A percentile compares a stretch with the other conserved stretches of the same genome.
These are phyloP conservation scores for Galaxea fascicularis DNA, from an alignment of 92 coral and sea anemone genomes.

Conservation along the genomic window DNA sequence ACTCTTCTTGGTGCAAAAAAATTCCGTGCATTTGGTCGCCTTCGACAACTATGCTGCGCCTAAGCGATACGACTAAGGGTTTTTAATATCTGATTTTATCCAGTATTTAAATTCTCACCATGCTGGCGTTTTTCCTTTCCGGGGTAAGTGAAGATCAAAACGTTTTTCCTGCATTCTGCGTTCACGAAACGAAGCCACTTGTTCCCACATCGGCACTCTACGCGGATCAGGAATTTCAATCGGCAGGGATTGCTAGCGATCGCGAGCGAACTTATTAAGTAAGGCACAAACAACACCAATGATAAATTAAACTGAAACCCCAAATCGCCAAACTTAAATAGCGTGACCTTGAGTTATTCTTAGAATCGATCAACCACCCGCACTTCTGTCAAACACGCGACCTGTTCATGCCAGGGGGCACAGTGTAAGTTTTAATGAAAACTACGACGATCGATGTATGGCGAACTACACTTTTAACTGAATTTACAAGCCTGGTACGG, in stretches of 20 bases:
- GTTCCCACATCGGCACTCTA: conserved; percentile 9
- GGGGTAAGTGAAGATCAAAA: conserved; percentile 4
- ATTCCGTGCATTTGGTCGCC: not conserved
- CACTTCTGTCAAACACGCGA: conserved; percentile 56
- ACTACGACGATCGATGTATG: not conserved
- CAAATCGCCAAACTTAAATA: conserved; percentile 14
- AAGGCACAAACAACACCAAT: not conserved
- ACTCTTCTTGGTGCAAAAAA: not conserved
- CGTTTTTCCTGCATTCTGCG: conserved; percentile 31
- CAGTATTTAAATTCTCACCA: conserved; percentile 22
- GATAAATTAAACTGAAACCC: conserved; percentile 28
- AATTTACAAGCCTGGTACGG: not conserved
- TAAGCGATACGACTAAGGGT: not conserved
- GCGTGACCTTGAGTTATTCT: conserved; percentile 62
- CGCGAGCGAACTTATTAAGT: not conserved
- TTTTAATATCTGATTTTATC: not conserved
- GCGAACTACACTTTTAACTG: not conserved
- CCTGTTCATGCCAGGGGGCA: conserved; percentile 53
- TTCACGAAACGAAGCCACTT: conserved; percentile 17
- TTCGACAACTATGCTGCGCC: not conserved
- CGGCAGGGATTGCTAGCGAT: not conserved
- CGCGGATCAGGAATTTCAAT: conserved; percentile 7
- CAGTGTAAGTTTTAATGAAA: not conserved
- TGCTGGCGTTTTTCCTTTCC: conserved; percentile 15
- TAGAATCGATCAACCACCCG: conserved; percentile 49